phyloP scores from a whole-genome alignment of 2,888 invertebrate species.

The Drosophila kanekoi region DNA sequence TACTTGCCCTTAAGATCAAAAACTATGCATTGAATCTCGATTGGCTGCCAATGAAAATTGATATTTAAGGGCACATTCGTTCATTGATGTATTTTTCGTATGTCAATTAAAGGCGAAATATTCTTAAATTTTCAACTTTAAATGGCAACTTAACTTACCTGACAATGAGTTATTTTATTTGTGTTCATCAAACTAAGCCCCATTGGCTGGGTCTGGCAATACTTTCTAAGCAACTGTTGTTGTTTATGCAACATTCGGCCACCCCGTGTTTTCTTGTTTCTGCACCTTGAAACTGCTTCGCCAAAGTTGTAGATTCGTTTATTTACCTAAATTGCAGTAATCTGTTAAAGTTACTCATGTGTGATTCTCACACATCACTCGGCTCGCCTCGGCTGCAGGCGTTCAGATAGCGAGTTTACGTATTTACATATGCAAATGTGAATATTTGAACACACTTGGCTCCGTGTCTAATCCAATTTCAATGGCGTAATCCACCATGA shows the following conservation, averaged over 20 bases:
- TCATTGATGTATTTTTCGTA: too few relatives aligned
- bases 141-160: too few relatives aligned
- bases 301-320: background rate
- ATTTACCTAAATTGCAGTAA: constrained; percentile 12
- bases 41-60: too few relatives aligned
- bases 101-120: too few relatives aligned
- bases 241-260: background rate
- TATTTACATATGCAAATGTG: constrained; percentile 38
- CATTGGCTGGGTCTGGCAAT: too few relatives aligned
- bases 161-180: too few relatives aligned
- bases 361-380: constrained; percentile 4
- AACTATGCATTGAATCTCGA: too few relatives aligned
- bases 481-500: constrained; percentile 64
- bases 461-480: constrained; percentile 63
- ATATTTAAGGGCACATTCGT: too few relatives aligned
- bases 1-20: background rate
- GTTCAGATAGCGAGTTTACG: background rate
- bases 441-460: constrained; percentile 31
- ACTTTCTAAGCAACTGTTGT: background rate
- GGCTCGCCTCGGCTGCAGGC: constrained; percentile 5
- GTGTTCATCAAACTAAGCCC: too few relatives aligned
- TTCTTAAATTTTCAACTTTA: too few relatives aligned
- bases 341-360: constrained; percentile 18
- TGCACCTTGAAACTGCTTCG: background rate
- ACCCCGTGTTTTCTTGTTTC: background rate